phyloP scores from a whole-genome alignment of 2,797 vertebrate species.

The Myotis vivesi region DNA sequence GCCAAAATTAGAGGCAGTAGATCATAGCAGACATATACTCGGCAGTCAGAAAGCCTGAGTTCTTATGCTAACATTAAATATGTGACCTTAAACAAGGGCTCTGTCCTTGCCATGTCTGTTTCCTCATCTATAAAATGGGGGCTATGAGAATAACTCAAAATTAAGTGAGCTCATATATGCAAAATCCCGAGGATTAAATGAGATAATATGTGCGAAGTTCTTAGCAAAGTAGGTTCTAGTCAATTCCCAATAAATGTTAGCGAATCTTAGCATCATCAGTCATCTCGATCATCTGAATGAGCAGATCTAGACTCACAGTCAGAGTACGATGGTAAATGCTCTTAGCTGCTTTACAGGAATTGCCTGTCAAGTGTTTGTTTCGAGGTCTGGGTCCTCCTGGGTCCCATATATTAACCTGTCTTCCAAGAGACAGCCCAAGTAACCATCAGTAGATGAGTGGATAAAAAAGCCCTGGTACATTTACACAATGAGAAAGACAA shows the following conservation, averaged over 20 bases:
- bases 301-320: neutral
- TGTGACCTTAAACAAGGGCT: constrained; percentile 13
- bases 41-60: constrained; percentile 10
- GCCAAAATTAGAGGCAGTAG: constrained; percentile 56
- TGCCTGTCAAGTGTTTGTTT: neutral
- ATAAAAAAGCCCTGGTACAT: neutral
- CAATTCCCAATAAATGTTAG: neutral
- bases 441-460: neutral
- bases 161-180: neutral
- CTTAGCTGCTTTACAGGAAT: neutral
- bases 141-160: neutral
- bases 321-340: neutral
- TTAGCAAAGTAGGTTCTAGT: neutral
- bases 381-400: neutral
- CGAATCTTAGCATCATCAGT: neutral
- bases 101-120: neutral
- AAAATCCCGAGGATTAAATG: neutral
- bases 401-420: neutral
- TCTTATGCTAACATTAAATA: neutral
- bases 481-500: neutral
- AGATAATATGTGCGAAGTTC: neutral
- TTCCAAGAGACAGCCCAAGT: neutral
- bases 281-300: neutral
- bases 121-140: neutral
- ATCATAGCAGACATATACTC: neutral